phyloP scores from a whole-genome alignment of 2,888 invertebrate genomes.

The Leptopilina syphax region DNA sequence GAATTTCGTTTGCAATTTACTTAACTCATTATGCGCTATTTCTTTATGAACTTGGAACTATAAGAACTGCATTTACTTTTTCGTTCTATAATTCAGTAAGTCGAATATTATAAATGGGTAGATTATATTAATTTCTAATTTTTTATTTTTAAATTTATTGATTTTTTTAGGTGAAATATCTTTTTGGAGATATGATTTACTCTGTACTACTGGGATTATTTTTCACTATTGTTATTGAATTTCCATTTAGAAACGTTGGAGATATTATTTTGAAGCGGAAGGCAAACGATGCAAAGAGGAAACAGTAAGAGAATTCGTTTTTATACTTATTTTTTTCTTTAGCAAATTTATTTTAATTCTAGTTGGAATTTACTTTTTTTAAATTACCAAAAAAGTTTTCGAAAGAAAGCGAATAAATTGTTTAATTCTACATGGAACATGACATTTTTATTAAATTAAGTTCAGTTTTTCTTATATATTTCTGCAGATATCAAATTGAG shows the following conservation, averaged over 20 bases:
- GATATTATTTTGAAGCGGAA: no score
- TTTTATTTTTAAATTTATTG: no score
- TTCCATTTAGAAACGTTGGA: conserved; percentile 8
- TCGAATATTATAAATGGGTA: neutral
- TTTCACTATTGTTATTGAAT: neutral
- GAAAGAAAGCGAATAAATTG: neutral
- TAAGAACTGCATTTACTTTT: conserved; percentile 60
- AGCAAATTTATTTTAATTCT: no score
- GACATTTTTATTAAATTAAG: no score
- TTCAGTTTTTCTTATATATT: no score
- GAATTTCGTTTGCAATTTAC: conserved; percentile 65
- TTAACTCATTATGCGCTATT: conserved; percentile 61
- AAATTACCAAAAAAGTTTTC: neutral
- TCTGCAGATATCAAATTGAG: no score
- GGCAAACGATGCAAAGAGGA: no score
- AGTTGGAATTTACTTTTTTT: no score
- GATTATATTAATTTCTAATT: no score
- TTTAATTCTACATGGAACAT: no score
- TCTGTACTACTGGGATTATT: neutral
- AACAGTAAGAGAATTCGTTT: no score
- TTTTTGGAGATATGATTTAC: neutral
- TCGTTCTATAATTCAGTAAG: conserved; percentile 59
- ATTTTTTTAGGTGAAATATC: neutral
- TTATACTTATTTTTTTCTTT: no score
- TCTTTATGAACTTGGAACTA: conserved; percentile 60